Evolutionary conservation across 2,888 invertebrate genomes (phyloP), one percentile per base, ranked within the genome.

Genomic region (Cyrtodaria siliqua): DNA sequence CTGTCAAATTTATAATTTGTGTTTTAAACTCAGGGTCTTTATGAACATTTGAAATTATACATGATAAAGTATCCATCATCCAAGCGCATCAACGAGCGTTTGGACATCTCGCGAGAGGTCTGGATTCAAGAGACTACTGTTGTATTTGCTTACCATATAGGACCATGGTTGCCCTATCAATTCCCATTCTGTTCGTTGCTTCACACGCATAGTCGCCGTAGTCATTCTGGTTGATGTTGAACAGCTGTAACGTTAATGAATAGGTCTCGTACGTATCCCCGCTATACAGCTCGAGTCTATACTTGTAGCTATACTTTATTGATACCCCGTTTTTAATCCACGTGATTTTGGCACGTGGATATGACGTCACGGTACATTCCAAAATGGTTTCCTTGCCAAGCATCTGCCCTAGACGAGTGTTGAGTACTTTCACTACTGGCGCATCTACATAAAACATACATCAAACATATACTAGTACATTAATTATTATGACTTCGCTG

Each of bases 311-410:
- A 52, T 82, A 86, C 42, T 75, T 77, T 24, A 90, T 81, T 53
- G 63, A 70, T 16, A 64, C 55, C 0, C 83, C 84, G 26, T 83
- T 77, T 52, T 84, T 84, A 49, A 81, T 73, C 91, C 91, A 91
- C 38, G 70, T 75, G 38, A 86, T 89, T 38, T 74, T 73, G 2
- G 85, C 84, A 0, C 87, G 86, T 6, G 91, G 91, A 42, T 86
- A 86, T 53, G 90, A 90, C 18, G 88, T 86, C 50, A 91, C 89
- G 57, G 81, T 77, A 61, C 91, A 91, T 61, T 91, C 90, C 52
- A 91, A 74, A 27, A 91, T 89, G 6, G 91, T 91, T 44, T 89
- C 89, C 60, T 87, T 89, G 18, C 89, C 89, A 53, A 82, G 50
- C 18, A 70, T 63, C 76, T 91, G 91, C 23, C 90, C 87, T 29